Evolutionary conservation across 2,888 invertebrate genomes (phyloP), one percentile per base, ranked within the genome.

Genomic region (Platerodrilus igneus): DNA sequence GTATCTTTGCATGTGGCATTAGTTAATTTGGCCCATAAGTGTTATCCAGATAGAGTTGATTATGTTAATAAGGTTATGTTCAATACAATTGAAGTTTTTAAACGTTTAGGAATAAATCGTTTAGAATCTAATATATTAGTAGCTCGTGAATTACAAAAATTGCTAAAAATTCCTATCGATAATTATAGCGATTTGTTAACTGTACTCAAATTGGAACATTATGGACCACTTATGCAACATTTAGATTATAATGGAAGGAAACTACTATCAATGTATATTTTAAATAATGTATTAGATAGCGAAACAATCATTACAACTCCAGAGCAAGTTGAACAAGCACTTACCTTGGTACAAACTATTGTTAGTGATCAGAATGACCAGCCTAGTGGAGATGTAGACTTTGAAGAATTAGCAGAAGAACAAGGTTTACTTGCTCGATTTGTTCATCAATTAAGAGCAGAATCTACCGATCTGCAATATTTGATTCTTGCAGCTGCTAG

Each of bases 321-420:
- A 34, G 93, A 95, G 50, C 86, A 95, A 73, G 87, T 84, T 16
- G 73, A 75, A 68, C 59, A 68, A 50, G 68, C 64, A 11, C 47
- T 69, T 18, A 63, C 57, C 30, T 83, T 97, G 72, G 75, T 96
- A 20, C 79, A 84, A 5, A 88, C 94, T 0, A 66, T 97, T 41
- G 83, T 96, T 6, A 82, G 83, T 53, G 93, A 95, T 59, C 90
- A 90, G 54, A 75, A 81, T 0, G 86, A 86, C 58, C 84, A 86
- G 57, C 74, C 78, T 0, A 63, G 71, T 42, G 65, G 52, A 7
- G 77, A 77, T n/a, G 76, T 81, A 1, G 93, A 93, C 65, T 77
- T 83, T 0, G 97, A 99, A 61, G 97, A 97, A 67, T 91, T 97
- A 64, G 86, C 89, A 17, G 99, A 99, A 64, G 97, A 91, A 53